Percentiles rank a stretch among this genome's conserved stretches.
phyloP scores from a whole-genome alignment of 2,797 vertebrate species.

The Pachyuromys duprasi region DNA sequence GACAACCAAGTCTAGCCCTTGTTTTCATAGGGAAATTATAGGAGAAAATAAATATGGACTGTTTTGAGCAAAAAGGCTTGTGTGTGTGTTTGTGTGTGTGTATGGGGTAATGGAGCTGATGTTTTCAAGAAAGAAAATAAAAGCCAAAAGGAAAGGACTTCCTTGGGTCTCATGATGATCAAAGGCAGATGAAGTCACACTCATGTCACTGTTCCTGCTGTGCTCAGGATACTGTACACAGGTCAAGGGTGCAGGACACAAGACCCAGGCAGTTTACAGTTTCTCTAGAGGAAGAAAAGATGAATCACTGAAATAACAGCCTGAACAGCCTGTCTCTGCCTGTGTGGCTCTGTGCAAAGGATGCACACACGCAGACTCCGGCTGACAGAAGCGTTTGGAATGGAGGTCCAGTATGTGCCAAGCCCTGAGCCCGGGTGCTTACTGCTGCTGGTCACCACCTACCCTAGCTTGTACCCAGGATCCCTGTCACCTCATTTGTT shows the following conservation, averaged over 20 bases:
- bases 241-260: neutral
- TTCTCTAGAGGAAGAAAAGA: neutral
- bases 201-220: neutral
- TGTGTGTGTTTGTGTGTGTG: neutral
- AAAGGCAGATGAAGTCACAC: conserved; percentile 50
- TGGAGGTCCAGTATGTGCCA: neutral
- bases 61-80: conserved; percentile 70
- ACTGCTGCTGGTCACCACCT: neutral
- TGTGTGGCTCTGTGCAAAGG: neutral
- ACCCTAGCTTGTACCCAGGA: neutral
- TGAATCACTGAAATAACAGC: conserved; percentile 25
- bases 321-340: neutral
- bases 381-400: neutral
- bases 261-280: conserved; percentile 56
- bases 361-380: accelerated
- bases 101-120: conserved; percentile 41
- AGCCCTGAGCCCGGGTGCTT: neutral
- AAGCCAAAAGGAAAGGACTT: conserved; percentile 42
- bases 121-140: conserved; percentile 63
- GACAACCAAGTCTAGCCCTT: neutral
- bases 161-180: conserved; percentile 57
- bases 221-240: neutral
- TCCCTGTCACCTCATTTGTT: neutral
- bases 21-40: conserved; percentile 48
- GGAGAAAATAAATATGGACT: conserved; percentile 78